Conservation (phyloP, 53 echinoderm and acorn worm genomes). For the Henricia sp. region DNA sequence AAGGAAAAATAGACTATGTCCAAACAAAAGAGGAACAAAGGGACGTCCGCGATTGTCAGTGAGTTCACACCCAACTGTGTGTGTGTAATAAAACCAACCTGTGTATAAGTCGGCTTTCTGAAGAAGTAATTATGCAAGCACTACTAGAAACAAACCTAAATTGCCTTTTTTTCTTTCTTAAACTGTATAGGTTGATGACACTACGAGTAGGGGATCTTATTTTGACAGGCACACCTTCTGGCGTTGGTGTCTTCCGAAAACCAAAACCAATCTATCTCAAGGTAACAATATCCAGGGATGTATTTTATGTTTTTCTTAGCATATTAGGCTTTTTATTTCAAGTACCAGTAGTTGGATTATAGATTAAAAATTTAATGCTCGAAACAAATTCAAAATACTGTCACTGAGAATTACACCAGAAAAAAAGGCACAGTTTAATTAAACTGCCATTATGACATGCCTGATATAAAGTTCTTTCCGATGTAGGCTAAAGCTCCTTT, state of each 20-base stretch:
- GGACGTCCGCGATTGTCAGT: no score
- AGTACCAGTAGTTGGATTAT: background rate
- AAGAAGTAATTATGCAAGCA: no score
- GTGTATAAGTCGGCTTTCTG: no score
- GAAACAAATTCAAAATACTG: background rate
- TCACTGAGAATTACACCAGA: background rate
- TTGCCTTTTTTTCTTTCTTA: no score
- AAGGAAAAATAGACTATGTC: no score
- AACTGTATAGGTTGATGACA: slow-evolving; percentile 92
- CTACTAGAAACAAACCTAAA: no score
- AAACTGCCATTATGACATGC: background rate
- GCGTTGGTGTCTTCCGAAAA: slow-evolving; percentile 94
- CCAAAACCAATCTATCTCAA: slow-evolving; percentile 89
- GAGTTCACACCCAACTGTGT: no score
- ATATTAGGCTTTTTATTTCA: background rate
- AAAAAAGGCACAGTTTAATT: background rate
- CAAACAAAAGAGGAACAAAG: no score
- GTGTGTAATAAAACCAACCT: no score
- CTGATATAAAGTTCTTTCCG: no score
- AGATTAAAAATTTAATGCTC: background rate
- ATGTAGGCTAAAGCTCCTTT: no score
- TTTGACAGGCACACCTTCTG: slow-evolving; percentile 94
- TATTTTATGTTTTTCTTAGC: background rate
- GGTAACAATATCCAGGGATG: slow-evolving; percentile 46
- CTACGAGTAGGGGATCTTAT: slow-evolving; percentile 86